These are phyloP conservation scores for Brachystomella parvula DNA, from an alignment of 1,140 invertebrate genomes.

Conservation along the genomic window DNA sequence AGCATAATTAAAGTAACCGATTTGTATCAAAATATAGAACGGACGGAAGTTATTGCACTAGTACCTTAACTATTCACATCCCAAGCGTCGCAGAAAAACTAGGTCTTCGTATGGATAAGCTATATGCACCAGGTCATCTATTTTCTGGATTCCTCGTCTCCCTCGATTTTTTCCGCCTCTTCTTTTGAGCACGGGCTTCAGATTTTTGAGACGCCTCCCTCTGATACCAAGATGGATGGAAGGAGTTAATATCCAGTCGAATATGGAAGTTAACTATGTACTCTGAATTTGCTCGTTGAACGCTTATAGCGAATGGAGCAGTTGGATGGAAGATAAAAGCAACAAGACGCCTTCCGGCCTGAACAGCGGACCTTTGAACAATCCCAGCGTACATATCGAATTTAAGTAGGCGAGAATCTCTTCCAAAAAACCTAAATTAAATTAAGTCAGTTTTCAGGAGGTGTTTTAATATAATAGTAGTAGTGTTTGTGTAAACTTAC, in stretches of 20 bases:
- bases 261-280: slow-evolving; percentile 95
- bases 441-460: slow-evolving; percentile 1
- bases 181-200: no score
- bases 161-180: no score
- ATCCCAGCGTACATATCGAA: slow-evolving; percentile 79
- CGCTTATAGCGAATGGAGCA: slow-evolving; percentile 92
- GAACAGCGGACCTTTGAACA: slow-evolving; percentile 52
- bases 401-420: slow-evolving; percentile 80
- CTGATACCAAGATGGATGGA: no score
- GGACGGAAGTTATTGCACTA: no score
- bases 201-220: no score
- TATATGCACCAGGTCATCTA: no score
- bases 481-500: slow-evolving; percentile 45
- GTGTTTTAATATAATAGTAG: neutral
- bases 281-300: slow-evolving; percentile 88
- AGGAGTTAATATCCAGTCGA: slow-evolving; percentile 48
- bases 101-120: no score
- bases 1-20: no score
- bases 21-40: no score
- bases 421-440: slow-evolving; percentile 70
- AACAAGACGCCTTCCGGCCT: slow-evolving; percentile 60
- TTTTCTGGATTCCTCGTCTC: no score
- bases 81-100: no score
- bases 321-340: slow-evolving; percentile 96
- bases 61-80: no score